Conservation (phyloP, 2,888 invertebrate genomes). For the Oligia fasciuncula region DNA sequence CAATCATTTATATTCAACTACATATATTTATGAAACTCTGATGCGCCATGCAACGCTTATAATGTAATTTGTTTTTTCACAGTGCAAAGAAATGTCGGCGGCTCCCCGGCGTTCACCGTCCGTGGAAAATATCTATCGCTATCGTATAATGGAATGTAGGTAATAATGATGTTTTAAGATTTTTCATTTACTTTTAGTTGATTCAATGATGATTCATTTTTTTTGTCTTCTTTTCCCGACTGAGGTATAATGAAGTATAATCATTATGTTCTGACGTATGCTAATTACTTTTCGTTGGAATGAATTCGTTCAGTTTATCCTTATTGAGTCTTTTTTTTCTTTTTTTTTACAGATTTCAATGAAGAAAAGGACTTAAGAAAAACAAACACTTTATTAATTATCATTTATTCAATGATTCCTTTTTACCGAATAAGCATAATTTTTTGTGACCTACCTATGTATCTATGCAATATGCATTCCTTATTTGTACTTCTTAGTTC, state of each 20-base stretch:
- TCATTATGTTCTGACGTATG: conserved; percentile 40
- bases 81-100: conserved; percentile 41
- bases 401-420: conserved; percentile 22
- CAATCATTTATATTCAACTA: not conserved
- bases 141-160: conserved; percentile 32
- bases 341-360: conserved; percentile 67
- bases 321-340: not conserved
- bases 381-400: conserved; percentile 20
- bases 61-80: conserved; percentile 34
- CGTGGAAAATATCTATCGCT: conserved; percentile 10
- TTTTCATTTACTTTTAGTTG: not conserved
- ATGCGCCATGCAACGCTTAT: not conserved
- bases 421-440: conserved; percentile 12
- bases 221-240: conserved; percentile 89
- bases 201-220: conserved; percentile 74
- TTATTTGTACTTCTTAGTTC: conserved; percentile 19
- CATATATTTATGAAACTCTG: not conserved
- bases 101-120: conserved; percentile 17
- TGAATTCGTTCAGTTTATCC: not conserved
- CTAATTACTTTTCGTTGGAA: not conserved
- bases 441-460: not conserved
- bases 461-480: conserved; percentile 13
- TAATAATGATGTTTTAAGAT: conserved; percentile 13
- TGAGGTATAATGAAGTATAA: conserved; percentile 81
- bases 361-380: conserved; percentile 29